phyloP scores from a whole-genome alignment of 2,888 invertebrate genomes.

The Cryptus viduatorius region DNA sequence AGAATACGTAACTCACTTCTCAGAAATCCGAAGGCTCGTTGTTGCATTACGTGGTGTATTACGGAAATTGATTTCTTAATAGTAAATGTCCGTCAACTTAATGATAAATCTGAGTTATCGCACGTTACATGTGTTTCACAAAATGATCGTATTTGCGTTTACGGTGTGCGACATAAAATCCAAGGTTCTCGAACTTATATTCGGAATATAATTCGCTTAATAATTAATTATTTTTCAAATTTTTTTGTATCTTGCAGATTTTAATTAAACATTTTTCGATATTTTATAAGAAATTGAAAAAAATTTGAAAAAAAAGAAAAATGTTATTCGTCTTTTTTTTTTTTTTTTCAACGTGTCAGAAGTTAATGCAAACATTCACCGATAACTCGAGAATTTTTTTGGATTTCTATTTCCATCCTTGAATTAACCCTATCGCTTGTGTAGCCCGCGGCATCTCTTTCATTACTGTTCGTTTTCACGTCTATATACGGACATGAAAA shows the following conservation, averaged over 20 bases:
- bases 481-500: conserved; percentile 27
- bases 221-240: no score
- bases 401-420: background rate
- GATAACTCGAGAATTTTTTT: background rate
- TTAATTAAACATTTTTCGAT: no score
- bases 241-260: no score
- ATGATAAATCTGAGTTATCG: background rate
- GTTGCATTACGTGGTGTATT: background rate
- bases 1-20: conserved; percentile 9
- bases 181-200: no score
- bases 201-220: no score
- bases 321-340: no score
- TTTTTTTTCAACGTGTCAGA: no score
- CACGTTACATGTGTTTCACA: background rate
- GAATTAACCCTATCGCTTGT: background rate
- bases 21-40: background rate
- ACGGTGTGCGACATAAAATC: background rate
- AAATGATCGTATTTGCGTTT: background rate
- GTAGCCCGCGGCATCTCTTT: background rate
- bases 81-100: conserved; percentile 2
- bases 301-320: no score
- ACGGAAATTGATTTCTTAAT: conserved; percentile 4
- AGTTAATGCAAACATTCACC: no score
- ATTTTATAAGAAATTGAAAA: no score
- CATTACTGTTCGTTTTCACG: background rate